Base-by-base conservation (phyloP, 2,113 vertebrate genomes). In the Bubo scandiacus region DNA sequence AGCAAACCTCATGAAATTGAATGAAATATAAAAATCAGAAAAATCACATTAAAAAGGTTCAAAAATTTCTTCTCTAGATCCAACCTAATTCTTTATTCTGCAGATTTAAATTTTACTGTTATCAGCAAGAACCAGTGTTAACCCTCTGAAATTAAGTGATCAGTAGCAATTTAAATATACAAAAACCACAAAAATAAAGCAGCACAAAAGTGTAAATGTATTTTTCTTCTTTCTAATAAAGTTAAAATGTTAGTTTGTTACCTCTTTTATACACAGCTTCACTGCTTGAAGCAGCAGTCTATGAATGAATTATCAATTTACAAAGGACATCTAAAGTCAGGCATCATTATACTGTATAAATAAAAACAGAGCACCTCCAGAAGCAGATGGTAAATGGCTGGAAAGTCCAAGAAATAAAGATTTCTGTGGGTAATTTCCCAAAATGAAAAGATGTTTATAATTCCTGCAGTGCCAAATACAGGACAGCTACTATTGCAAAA, bases 331-430 rank as follows among this genome's bases (percentile, higher is more conserved):
- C 61, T 80, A 49, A 70, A 92, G 71, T 57, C 9, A 2, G 72
- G 63, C 63, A 92, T 62, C 54, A 70, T 83, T 73, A 54, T 34
- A 74, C 7, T 52, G 32, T 42, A 51, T 38, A 87, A 94, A 81
- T 83, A 90, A 90, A 92, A 45, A 54, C 40, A 90, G 9, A 81
- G 27, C 82, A 73, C 65, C 79, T 57, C 81, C 71, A 90, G 58
- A 59, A 93, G 62, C 92, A 96, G 92, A 88, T 66, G 75, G 74
- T 32, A 92, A 96, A 92, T 45, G 82, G 92, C 49, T 93, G 58
- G 27, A 16, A 81, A 93, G 90, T 29, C 92, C 75, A 97, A 93
- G 67, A 83, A 92, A 29, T 68, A 90, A 90, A 86, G 54, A 91
- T n/a, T 86, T 92, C 70, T 92, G 54, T 19, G 83, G 92, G 63